Conservation (phyloP, 2,888 invertebrate species). For the Pristionchus entomophagus region DNA sequence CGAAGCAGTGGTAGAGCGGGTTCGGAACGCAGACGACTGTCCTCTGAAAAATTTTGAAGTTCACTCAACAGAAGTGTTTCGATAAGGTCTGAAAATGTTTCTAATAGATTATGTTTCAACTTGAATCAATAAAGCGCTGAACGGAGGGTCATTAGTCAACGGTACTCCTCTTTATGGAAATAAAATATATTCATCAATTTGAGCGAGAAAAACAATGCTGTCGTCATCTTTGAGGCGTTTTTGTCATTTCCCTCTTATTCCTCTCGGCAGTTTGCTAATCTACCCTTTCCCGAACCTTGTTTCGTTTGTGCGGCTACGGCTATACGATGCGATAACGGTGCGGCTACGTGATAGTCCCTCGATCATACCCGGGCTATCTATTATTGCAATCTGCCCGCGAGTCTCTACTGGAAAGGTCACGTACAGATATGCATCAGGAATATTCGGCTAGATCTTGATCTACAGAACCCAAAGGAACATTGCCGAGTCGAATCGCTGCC, state of each 20-base stretch:
- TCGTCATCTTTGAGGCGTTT: too few relatives aligned
- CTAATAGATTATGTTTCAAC: background rate
- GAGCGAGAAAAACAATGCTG: too few relatives aligned
- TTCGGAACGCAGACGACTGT: conserved; percentile 74
- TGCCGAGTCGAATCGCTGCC: too few relatives aligned
- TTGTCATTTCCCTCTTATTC: too few relatives aligned
- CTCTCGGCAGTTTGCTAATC: too few relatives aligned
- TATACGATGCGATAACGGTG: background rate
- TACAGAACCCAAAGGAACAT: too few relatives aligned
- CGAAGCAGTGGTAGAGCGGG: conserved; percentile 83
- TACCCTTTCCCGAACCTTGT: too few relatives aligned
- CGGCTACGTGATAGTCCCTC: background rate
- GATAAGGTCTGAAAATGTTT: too few relatives aligned
- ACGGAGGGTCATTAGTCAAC: too few relatives aligned
- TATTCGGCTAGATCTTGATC: background rate
- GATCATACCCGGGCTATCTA: background rate
- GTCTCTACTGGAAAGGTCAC: background rate
- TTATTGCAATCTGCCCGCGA: background rate
- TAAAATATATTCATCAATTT: background rate
- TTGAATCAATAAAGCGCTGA: background rate
- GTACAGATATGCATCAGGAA: background rate
- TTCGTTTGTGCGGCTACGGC: too few relatives aligned
- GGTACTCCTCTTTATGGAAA: background rate
- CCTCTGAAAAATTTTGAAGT: conserved; percentile 21
- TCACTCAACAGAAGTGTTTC: too few relatives aligned